phyloP scores from a whole-genome alignment of 1,140 invertebrate genomes.

The Lepidurus arcticus region DNA sequence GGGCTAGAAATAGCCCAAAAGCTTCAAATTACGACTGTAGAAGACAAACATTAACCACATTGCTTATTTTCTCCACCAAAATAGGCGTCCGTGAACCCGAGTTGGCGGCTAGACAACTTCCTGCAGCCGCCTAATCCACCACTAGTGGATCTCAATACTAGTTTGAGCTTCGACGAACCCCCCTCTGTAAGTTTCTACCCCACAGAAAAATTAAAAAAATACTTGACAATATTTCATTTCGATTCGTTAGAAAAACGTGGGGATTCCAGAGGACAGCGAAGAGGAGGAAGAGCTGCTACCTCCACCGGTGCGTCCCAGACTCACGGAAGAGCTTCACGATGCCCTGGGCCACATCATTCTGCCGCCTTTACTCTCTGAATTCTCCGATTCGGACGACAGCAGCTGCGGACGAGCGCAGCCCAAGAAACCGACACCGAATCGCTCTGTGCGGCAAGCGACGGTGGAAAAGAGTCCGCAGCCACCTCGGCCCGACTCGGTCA shows the following conservation, averaged over 20 bases:
- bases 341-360: not conserved
- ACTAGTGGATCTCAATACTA: not conserved
- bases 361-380: not conserved
- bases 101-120: not conserved
- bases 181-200: not conserved
- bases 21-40: not conserved
- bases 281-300: not conserved
- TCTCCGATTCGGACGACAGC: not conserved
- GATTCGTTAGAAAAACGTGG: not conserved
- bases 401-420: not conserved
- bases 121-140: conserved; percentile 12
- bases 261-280: not conserved
- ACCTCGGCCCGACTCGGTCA: not conserved
- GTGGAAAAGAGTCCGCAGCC: not conserved
- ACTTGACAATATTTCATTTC: not conserved
- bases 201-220: not conserved
- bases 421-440: not conserved
- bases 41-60: not conserved
- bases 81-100: not conserved
- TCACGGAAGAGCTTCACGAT: not conserved
- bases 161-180: not conserved
- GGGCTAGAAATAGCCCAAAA: not conserved
- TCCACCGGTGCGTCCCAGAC: not conserved
- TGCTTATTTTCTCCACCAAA: not conserved
- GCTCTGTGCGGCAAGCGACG: not conserved